Evolutionary conservation across 2,888 invertebrate genomes (phyloP), one percentile per base, ranked within the genome.

Genomic region (Drosophila hawaiiensis): DNA sequence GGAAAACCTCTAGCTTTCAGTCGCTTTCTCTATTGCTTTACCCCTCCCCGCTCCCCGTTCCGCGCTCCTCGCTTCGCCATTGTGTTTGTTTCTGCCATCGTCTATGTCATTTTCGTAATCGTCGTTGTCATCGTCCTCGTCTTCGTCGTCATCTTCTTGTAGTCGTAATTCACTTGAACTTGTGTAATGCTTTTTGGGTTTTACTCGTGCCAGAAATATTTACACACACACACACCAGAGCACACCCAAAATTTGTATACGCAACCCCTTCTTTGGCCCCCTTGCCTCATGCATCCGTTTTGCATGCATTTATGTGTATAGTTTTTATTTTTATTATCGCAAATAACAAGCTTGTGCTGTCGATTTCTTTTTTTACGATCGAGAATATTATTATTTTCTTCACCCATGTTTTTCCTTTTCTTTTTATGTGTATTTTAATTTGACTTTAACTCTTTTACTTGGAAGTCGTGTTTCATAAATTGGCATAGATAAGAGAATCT

Each of bases 151-250:
- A 68, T 77, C 81, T 84, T 54, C 83, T 78, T 76, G 67, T 74
- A 61, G 76, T 87, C 87, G 90, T 87, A 74, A 89, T 82, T 88
- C 88, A 89, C 82, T 87, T 76, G 83, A 79, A 73, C 83, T 87
- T 84, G 87, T 84, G 74, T 84, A 80, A 85, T 86, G 78, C 63
- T 82, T 79, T 79, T 80, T 70, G 70, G 68, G 70, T 78, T 62
- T 67, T 78, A 63, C 55, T 69, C 70, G 59, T 73, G 63, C 43
- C 63, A 74, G 49, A n/a, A 69, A 56, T 60, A 72, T 37, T 52
- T 22, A 25, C 67, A 29, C 39, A 35, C 56, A 37, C 29, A 52
- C 71, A 43, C 29, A 29, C 35, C 5, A 35, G 16, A 37, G 56
- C 50, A 35, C 16, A 39, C 6, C 12, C n/a, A 22, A 47, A 47